phyloP scores from a whole-genome alignment of 2,797 vertebrate genomes.

The Notoglanidium macrostoma region DNA sequence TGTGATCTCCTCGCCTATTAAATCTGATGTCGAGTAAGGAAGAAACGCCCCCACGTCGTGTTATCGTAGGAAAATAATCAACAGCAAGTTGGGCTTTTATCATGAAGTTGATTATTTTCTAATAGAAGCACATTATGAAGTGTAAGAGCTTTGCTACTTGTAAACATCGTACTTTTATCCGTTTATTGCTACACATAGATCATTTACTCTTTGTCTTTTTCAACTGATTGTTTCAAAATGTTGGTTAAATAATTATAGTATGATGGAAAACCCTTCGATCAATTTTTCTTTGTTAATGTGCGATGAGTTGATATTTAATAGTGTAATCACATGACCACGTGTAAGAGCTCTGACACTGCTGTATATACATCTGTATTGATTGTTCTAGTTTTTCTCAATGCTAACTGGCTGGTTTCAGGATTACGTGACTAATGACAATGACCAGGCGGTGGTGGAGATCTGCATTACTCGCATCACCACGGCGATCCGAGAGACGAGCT shows the following conservation, averaged over 20 bases:
- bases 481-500: conserved; percentile 88
- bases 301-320: not conserved
- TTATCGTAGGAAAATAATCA: not conserved
- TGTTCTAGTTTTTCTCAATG: not conserved
- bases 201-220: too few relatives aligned
- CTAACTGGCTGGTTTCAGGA: conserved; percentile 76
- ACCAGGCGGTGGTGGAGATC: conserved; percentile 97
- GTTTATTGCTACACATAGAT: not conserved
- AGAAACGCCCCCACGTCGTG: not conserved
- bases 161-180: too few relatives aligned
- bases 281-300: not conserved
- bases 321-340: not conserved
- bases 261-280: not conserved
- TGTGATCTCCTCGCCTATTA: not conserved
- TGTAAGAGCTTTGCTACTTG: too few relatives aligned
- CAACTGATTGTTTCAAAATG: not conserved
- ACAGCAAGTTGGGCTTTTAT: not conserved
- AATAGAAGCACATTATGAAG: not conserved
- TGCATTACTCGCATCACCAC: conserved; percentile 94
- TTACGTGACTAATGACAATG: conserved; percentile 91
- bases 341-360: not conserved
- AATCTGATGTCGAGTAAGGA: not conserved
- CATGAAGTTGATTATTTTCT: not conserved
- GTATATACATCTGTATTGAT: not conserved
- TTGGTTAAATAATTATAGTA: too few relatives aligned